These are phyloP conservation scores for Scaptomyza reducta DNA, from an alignment of 2,888 invertebrate species.

Conservation along the genomic window DNA sequence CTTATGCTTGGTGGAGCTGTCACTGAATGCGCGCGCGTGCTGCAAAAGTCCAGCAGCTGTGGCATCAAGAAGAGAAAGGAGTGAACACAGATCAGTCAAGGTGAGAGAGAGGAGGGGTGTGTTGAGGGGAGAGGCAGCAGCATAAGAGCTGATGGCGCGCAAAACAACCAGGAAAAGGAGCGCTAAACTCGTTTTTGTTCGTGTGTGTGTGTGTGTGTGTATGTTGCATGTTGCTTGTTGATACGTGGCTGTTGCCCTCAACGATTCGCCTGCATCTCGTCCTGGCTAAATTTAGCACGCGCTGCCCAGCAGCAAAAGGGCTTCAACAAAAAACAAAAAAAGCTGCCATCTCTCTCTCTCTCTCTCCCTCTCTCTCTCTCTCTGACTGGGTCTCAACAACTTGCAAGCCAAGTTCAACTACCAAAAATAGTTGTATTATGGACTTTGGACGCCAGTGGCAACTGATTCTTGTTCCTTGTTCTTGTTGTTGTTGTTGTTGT, in stretches of 20 bases:
- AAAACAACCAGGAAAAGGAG: slow-evolving; percentile 59
- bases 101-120: neutral
- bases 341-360: too few relatives aligned
- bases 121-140: slow-evolving; percentile 1
- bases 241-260: slow-evolving; percentile 10
- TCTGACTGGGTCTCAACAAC: neutral
- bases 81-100: neutral
- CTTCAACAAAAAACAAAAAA: neutral
- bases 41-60: slow-evolving; percentile 28
- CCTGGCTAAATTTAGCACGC: slow-evolving; percentile 68
- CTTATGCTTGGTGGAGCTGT: slow-evolving; percentile 10
- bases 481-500: neutral
- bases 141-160: slow-evolving; percentile 26
- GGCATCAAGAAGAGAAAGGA: slow-evolving; percentile 2
- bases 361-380: too few relatives aligned
- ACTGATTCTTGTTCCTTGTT: neutral
- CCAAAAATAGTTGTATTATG: slow-evolving; percentile 49
- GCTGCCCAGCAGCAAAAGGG: slow-evolving; percentile 41
- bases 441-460: slow-evolving; percentile 52
- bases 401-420: slow-evolving; percentile 20
- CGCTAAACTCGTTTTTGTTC: slow-evolving; percentile 54
- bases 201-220: neutral
- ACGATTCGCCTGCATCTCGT: slow-evolving; percentile 27
- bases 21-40: slow-evolving; percentile 29
- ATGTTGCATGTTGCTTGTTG: slow-evolving; percentile 16